Percentiles rank a stretch among this genome's conserved stretches.
These are phyloP conservation scores for Amaurobius ferox DNA, from an alignment of 2,888 invertebrate genomes.

Conservation along the genomic window DNA sequence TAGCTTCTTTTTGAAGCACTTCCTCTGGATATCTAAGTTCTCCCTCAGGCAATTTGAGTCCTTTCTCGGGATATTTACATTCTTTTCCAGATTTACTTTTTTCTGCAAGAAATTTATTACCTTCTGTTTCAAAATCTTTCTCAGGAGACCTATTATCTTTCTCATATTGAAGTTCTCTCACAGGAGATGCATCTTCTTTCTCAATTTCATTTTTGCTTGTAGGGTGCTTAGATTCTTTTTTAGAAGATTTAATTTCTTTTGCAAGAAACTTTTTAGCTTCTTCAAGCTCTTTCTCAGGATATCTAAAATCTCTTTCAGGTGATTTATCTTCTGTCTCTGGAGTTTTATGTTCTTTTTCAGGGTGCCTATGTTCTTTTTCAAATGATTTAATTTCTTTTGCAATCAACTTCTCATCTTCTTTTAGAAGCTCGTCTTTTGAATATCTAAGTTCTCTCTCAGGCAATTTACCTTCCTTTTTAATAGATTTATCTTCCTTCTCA, in stretches of 20 bases:
- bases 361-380: neutral
- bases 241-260: neutral
- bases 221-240: neutral
- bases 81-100: too few species aligned
- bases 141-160: too few species aligned
- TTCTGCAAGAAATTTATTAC: too few species aligned
- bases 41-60: neutral
- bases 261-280: too few species aligned
- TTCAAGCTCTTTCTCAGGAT: too few species aligned
- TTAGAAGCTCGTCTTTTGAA: neutral
- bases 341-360: neutral
- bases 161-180: neutral
- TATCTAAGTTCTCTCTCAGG: neutral
- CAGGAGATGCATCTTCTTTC: neutral
- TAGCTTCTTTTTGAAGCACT: neutral
- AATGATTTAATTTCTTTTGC: neutral
- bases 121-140: too few species aligned
- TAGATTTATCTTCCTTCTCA: neutral
- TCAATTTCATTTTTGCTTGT: neutral
- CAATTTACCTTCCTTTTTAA: neutral
- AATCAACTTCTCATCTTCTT: neutral
- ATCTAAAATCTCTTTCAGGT: too few species aligned
- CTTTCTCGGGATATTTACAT: neutral
- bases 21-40: conserved; percentile 3
- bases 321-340: neutral